Evolutionary conservation across 2,797 vertebrate genomes (phyloP).

Genomic region (Glyptemys insculpta): DNA sequence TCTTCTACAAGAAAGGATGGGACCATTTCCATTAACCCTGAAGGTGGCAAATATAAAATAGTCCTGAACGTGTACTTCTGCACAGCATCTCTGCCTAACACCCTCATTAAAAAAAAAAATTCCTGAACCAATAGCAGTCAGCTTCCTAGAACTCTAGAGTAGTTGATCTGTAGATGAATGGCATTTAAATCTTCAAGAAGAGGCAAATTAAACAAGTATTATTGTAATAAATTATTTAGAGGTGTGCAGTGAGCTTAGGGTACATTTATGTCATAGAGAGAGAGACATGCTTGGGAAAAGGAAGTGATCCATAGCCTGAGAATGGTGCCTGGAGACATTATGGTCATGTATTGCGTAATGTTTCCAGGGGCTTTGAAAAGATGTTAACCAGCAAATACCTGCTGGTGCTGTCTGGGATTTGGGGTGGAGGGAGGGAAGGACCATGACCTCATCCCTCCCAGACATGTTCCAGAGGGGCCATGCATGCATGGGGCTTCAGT

Average conservation of each 20-base stretch:
- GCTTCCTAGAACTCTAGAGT: slow-evolving; percentile 6
- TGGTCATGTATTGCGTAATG: not conserved
- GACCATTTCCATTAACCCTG: slow-evolving; percentile 26
- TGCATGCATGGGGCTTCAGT: not conserved
- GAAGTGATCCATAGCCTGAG: not conserved
- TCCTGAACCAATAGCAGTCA: slow-evolving; percentile 36
- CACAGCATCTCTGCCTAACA: slow-evolving; percentile 46
- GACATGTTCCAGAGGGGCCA: not conserved
- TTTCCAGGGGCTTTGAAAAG: not conserved
- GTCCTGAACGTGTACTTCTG: slow-evolving; percentile 36
- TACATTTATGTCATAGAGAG: not conserved
- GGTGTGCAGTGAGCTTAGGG: not conserved
- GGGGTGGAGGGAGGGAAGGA: no score
- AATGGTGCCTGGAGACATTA: not conserved
- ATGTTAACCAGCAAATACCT: not conserved
- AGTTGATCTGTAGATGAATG: slow-evolving; percentile 29
- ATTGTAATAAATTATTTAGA: slow-evolving; percentile 32
- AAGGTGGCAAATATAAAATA: slow-evolving; percentile 54
- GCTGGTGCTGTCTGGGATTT: not conserved
- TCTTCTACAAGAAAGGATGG: slow-evolving; percentile 24
- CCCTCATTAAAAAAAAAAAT: slow-evolving; percentile 50
- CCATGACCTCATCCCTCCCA: not conserved
- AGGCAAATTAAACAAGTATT: slow-evolving; percentile 37
- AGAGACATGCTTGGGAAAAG: not conserved
- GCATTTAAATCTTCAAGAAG: slow-evolving; percentile 55